These are phyloP conservation scores for Caenorhabditis tropicalis DNA, from an alignment of 1,140 invertebrate species.

Conservation along the genomic window DNA sequence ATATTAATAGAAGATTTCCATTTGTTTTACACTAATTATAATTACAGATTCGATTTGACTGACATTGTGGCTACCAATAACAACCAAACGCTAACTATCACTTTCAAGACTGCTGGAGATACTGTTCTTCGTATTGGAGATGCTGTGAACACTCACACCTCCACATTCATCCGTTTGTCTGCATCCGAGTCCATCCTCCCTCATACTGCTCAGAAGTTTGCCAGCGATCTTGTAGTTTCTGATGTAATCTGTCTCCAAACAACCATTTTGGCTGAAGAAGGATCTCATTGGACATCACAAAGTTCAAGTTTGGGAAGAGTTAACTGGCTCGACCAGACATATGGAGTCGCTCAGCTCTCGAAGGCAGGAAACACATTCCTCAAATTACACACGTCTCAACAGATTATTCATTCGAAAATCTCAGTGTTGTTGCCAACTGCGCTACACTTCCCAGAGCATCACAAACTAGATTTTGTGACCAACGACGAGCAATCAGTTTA, in stretches of 20 bases:
- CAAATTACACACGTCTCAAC: background rate
- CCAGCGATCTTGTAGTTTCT: background rate
- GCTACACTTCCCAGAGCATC: background rate
- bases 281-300: background rate
- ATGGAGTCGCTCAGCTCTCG: conserved; percentile 36
- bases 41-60: conserved; percentile 55
- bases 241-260: conserved; percentile 45
- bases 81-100: conserved; percentile 5
- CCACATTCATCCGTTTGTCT: conserved; percentile 35
- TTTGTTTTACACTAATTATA: background rate
- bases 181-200: conserved; percentile 33
- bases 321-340: conserved; percentile 17
- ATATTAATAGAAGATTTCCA: background rate
- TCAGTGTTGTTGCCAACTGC: background rate
- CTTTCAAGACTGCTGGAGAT: conserved; percentile 40
- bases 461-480: background rate
- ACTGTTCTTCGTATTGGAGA: conserved; percentile 52
- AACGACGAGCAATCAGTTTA: background rate
- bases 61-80: conserved; percentile 27
- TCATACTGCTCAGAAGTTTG: background rate
- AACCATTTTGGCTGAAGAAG: background rate
- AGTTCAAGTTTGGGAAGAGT: conserved; percentile 4
- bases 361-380: conserved; percentile 18
- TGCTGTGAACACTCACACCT: background rate
- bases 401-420: conserved; percentile 6